These are phyloP conservation scores for Catostylus mosaicus DNA, from an alignment of 30 jellyfish, hydroid and myxozoan genomes.

Conservation along the genomic window DNA sequence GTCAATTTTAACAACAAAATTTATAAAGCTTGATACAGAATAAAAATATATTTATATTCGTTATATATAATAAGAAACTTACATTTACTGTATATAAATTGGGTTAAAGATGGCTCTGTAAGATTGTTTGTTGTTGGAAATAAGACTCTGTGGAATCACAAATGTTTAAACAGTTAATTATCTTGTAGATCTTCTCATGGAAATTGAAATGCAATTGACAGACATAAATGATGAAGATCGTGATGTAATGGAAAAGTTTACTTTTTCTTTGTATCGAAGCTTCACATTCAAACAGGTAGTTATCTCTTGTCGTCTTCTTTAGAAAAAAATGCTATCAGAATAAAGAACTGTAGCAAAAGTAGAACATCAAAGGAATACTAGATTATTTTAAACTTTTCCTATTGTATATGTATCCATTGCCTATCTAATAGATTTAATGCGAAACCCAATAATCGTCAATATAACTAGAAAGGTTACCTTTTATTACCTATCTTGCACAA, in stretches of 20 bases:
- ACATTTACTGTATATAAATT: background rate
- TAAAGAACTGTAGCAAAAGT: background rate
- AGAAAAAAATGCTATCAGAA: background rate
- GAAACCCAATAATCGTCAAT: background rate
- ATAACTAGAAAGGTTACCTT: background rate
- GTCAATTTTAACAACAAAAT: background rate
- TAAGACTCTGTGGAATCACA: background rate
- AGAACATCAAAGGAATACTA: too few species aligned
- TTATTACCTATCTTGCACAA: background rate
- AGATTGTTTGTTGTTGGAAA: background rate
- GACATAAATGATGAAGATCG: slow-evolving; percentile 2
- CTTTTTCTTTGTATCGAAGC: background rate
- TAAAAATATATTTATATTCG: too few species aligned
- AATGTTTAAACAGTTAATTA: background rate
- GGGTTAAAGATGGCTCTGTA: background rate
- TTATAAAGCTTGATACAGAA: background rate
- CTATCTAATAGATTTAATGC: background rate
- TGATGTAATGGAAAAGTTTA: background rate
- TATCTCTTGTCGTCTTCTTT: background rate
- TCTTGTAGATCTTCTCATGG: slow-evolving; percentile 2
- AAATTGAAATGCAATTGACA: background rate
- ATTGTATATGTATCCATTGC: background rate
- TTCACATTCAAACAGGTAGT: background rate
- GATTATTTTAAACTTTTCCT: background rate
- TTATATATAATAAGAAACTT: background rate